phyloP scores from a whole-genome alignment of 2,797 vertebrate genomes.

The Falco naumanni region DNA sequence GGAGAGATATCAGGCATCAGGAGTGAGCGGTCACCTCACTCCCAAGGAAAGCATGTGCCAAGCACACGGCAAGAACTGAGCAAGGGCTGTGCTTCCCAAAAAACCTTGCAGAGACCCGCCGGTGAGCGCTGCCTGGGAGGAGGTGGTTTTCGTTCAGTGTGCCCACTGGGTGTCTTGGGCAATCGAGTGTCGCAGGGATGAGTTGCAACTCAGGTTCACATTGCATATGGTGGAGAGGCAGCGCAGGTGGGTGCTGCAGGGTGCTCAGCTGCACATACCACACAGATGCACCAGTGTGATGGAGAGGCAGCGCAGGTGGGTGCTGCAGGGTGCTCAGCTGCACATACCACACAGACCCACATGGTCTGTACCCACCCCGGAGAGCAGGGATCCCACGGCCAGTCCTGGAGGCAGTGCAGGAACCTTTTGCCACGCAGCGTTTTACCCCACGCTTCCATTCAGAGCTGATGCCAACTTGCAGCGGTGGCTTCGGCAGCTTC shows the following conservation, averaged over 20 bases:
- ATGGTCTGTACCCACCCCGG: fast-evolving
- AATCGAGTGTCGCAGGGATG: fast-evolving
- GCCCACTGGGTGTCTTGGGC: neutral
- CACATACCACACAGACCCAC: fast-evolving
- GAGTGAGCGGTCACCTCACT: neutral
- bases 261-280: neutral
- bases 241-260: neutral
- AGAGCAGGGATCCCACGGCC: fast-evolving
- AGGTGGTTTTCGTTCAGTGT: neutral
- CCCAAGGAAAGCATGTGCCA: neutral
- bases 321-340: neutral
- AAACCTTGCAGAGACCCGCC: neutral
- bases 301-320: neutral
- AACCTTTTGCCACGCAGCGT: fast-evolving
- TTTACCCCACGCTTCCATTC: neutral
- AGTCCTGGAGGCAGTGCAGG: neutral
- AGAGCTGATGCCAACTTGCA: fast-evolving
- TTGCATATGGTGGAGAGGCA: fast-evolving
- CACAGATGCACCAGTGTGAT: neutral
- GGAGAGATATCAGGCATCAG: neutral
- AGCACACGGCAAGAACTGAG: neutral
- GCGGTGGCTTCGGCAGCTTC: neutral
- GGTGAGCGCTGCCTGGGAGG: neutral
- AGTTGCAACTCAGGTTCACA: fast-evolving
- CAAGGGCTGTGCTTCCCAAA: neutral